Base-by-base conservation (phyloP, 1,140 invertebrate species). In the Platorchestia sp. region DNA sequence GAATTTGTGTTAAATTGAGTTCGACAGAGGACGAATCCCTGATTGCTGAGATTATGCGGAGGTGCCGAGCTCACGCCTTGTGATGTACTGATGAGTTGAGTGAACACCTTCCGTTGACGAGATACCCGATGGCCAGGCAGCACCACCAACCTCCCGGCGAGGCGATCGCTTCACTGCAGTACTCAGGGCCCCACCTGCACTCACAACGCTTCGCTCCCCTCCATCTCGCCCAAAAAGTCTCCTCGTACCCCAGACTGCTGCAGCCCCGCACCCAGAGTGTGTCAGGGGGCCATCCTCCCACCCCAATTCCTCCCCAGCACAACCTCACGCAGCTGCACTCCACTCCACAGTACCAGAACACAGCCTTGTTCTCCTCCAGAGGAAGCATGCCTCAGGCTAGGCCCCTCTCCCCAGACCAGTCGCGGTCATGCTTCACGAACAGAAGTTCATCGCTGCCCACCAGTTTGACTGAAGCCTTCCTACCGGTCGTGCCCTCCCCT, bases 361-460 rank as follows among this genome's bases (percentile, higher is more conserved):
- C 87, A 19, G 22, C 87, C 41, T 90, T 41, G 10, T 6, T 90
- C 41, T 90, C 87, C 41, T 90, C 87, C 7, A 19, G 87, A 14
- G 44, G 27, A 45, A 43, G 14, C 87, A 90, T 90, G 87, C 42
- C 41, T 7, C 87, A 90, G 5, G 41, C 41, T 0, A 90, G 44
- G 44, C 44, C 87, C 14, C 41, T 90, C 5, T 44, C 87, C 44
- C 41, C 87, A 43, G 87, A 90, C 87, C 87, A 90, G 87, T 43
- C 41, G 41, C 44, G 44, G 41, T 43, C 87, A 22, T 90, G 16
- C 42, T 44, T 43, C 10, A 19, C 87, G 3, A 90, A 45, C 87
- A 90, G 87, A 90, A 90, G 87, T 27, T 90, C 87, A 6, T 90
- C 87, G 10, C 36, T 90, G 27, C 87, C 87, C 44, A 90, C 87